A percentile compares a stretch with the other conserved stretches of the same genome.
Evolutionary conservation across 2,797 vertebrate genomes (phyloP).

Genomic region (Cossypha heuglini): DNA sequence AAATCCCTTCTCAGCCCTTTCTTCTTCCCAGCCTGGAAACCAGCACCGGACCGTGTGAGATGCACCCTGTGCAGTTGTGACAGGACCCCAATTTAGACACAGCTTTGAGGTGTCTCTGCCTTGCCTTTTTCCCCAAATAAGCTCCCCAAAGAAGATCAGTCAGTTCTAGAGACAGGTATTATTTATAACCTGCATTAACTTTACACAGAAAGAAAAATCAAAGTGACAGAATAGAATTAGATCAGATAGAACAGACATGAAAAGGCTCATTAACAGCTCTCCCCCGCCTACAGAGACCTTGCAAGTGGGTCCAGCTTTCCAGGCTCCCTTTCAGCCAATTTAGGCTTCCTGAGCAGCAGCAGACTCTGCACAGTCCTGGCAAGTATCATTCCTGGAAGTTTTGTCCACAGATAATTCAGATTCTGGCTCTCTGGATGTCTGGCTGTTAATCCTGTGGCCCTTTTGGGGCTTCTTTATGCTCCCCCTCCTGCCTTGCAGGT

Average conservation of each 20-base stretch:
- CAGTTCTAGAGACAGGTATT: background rate
- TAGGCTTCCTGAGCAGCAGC: background rate
- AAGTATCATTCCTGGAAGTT: background rate
- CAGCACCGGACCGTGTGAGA: accelerated
- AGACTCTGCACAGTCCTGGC: background rate
- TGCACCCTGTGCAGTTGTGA: background rate
- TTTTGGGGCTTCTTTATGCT: background rate
- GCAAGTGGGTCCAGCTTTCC: background rate
- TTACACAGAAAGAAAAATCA: constrained; percentile 42
- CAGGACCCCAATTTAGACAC: constrained; percentile 1
- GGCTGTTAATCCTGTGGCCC: background rate
- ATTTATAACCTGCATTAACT: constrained; percentile 54
- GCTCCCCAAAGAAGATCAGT: constrained; percentile 34
- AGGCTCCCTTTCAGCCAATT: constrained; percentile 6
- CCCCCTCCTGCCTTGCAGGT: background rate
- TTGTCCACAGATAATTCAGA: background rate
- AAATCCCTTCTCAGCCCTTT: background rate
- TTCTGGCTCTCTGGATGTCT: background rate
- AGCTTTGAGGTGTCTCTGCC: constrained; percentile 3
- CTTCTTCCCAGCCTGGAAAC: background rate
- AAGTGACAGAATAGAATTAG: constrained; percentile 61
- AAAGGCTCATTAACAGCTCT: constrained; percentile 64
- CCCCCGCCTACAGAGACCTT: constrained; percentile 6
- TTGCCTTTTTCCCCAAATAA: background rate
- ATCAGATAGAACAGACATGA: constrained; percentile 58